Percentiles rank a stretch among this genome's conserved stretches.
Conservation (phyloP, 2,797 vertebrate genomes). For the Alectoris magna region DNA sequence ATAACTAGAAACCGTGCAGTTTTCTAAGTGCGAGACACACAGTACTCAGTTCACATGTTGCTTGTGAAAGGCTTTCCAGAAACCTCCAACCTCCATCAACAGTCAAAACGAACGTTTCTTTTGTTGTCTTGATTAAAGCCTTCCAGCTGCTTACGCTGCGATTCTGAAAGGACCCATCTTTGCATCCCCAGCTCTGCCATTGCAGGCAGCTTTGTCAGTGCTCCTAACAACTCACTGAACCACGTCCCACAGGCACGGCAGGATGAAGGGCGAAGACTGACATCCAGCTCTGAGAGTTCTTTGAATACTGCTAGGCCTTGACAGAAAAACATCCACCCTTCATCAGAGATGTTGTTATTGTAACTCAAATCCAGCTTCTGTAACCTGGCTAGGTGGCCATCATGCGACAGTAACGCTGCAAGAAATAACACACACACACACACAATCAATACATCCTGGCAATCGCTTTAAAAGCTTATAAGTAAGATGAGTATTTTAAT, state of each 20-base stretch:
- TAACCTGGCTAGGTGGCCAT: slow-evolving; percentile 80
- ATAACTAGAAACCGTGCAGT: not conserved
- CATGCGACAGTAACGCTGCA: slow-evolving; percentile 71
- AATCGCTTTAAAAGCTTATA: not conserved
- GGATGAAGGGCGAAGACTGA: slow-evolving; percentile 83
- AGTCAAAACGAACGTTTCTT: slow-evolving; percentile 81
- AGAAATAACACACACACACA: slow-evolving; percentile 27
- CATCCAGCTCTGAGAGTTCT: slow-evolving; percentile 83
- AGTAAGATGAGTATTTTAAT: not conserved
- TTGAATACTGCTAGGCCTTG: slow-evolving; percentile 72
- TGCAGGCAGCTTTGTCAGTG: slow-evolving; percentile 77
- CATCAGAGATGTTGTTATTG: slow-evolving; percentile 79
- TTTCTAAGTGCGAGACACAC: not conserved
- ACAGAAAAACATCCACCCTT: slow-evolving; percentile 84
- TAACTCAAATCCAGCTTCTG: slow-evolving; percentile 87
- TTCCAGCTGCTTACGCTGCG: slow-evolving; percentile 77
- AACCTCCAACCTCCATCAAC: not conserved
- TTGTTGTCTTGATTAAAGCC: slow-evolving; percentile 66
- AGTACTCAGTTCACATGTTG: not conserved
- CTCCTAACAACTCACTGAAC: slow-evolving; percentile 81
- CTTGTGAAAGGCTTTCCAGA: not conserved
- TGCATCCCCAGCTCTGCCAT: slow-evolving; percentile 82
- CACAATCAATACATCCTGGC: not conserved
- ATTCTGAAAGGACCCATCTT: slow-evolving; percentile 79
- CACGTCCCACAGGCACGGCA: slow-evolving; percentile 77